Conservation (phyloP, 2,113 vertebrate species). For the Chelonoidis abingdonii region DNA sequence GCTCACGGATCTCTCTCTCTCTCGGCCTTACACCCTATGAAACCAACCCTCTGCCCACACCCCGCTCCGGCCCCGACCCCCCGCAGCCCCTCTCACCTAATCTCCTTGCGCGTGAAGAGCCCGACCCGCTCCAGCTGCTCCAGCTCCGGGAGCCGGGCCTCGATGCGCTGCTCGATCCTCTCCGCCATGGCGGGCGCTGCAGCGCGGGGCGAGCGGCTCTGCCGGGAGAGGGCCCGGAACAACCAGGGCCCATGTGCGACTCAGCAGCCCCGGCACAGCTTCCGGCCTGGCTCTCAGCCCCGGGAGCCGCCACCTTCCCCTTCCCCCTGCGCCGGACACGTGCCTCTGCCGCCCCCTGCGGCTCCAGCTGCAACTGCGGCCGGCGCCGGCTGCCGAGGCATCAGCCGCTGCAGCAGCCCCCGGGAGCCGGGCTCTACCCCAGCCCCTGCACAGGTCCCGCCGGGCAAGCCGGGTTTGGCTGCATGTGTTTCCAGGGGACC, state of each 20-base stretch:
- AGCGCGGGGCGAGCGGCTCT: neutral
- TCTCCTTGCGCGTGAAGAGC: conserved; percentile 88
- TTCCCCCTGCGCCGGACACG: neutral
- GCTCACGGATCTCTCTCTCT: neutral
- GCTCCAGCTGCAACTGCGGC: neutral
- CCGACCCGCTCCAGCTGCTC: conserved; percentile 94
- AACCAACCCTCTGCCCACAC: rapidly evolving
- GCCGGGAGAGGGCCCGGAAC: neutral
- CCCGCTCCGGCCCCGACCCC: neutral
- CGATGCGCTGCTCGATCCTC: conserved; percentile 88
- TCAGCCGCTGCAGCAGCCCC: too few relatives aligned
- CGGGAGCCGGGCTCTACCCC: too few relatives aligned
- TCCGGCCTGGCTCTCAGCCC: too few relatives aligned
- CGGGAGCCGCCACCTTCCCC: neutral
- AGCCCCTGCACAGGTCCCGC: neutral
- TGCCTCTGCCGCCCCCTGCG: neutral
- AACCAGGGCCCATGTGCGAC: rapidly evolving
- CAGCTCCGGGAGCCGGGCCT: conserved; percentile 90
- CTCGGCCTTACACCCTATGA: neutral
- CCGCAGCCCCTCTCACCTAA: conserved; percentile 81
- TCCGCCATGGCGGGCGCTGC: conserved; percentile 85
- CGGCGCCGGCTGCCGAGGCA: neutral
- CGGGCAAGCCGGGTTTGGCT: neutral
- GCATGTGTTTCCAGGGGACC: neutral
- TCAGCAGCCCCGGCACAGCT: too few relatives aligned